Conservation (phyloP, 2,113 vertebrate genomes). For the Grammomys surdaster region DNA sequence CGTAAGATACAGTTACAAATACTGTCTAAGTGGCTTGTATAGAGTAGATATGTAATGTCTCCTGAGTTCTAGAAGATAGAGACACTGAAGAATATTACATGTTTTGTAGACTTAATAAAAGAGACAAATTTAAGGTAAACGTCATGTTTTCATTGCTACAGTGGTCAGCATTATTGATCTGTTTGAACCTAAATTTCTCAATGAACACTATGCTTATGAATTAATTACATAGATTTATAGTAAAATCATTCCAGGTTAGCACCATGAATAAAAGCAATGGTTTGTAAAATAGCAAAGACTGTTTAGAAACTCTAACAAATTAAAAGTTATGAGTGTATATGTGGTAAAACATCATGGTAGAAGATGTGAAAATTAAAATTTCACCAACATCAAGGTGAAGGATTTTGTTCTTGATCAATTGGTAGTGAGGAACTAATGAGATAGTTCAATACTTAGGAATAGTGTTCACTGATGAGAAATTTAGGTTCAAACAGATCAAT, state of each 20-base stretch:
- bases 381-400: constrained; percentile 5
- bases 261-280: background rate
- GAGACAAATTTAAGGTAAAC: background rate
- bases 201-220: background rate
- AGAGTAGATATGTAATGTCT: background rate
- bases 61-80: background rate
- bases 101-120: constrained; percentile 4
- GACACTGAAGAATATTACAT: background rate
- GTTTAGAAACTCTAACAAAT: background rate
- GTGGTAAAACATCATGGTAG: constrained; percentile 18
- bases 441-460: background rate
- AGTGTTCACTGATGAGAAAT: background rate
- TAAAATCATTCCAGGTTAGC: background rate
- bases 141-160: too few species aligned
- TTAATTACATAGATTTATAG: background rate
- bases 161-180: too few species aligned
- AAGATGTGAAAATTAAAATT: constrained; percentile 49
- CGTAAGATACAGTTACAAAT: background rate
- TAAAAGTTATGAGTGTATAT: constrained; percentile 5
- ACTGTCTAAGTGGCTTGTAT: background rate
- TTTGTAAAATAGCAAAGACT: constrained; percentile 37
- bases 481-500: background rate
- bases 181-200: too few species aligned
- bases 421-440: background rate
- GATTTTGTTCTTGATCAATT: constrained; percentile 5